Base-by-base conservation (phyloP, 2,797 vertebrate species). In the Leptoclinus maculatus region DNA sequence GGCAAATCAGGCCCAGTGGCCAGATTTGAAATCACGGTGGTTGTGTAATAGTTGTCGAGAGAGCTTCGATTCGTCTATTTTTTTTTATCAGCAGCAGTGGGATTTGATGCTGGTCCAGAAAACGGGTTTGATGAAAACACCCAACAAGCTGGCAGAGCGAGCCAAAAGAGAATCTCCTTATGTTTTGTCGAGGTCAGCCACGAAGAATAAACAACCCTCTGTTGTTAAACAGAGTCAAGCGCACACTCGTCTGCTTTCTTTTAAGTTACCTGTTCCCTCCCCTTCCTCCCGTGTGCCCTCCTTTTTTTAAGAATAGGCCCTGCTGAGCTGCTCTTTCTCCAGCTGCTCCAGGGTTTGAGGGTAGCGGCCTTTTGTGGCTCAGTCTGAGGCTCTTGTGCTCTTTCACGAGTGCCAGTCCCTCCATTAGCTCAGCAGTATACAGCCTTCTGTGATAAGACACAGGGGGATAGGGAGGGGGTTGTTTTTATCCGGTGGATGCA, bases 241-340 rank as follows among this genome's bases (percentile, higher is more conserved):
- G 10, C 74, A 74, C 68, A 54, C 49, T 79, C 7, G 56, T 65
- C 83, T 73, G 80, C 84, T 76, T 85, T 62, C 54, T 83, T 76
- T 86, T 86, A 75, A 47, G 16, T 51, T 78, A 36, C 57, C 45
- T 56, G 5, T 56, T 5, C 16, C 29, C 19, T 11, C 57, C 38
- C 3, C 65, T 68, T 41, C 64, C 47, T 51, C 63, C 58, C 16
- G 0, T 53, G 43, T 83, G 78, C 45, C 86, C 90, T 90, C 4
- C 3, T 87, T 92, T 86, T 92, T 93, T 91, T 87, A 86, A 93
- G 92, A 91, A 93, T 87, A 92, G 88, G 81, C 80, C 78, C 27
- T 0, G 72, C 71, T 66, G 74, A 88, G 86, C 88, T 74, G 85
- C 91, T 89, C 85, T 74, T 65, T 77, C 72, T 84, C 83, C 91